Evolutionary conservation across 2,113 vertebrate genomes (phyloP), one percentile per base, ranked within the genome.

Genomic region (Okapia johnstoni): DNA sequence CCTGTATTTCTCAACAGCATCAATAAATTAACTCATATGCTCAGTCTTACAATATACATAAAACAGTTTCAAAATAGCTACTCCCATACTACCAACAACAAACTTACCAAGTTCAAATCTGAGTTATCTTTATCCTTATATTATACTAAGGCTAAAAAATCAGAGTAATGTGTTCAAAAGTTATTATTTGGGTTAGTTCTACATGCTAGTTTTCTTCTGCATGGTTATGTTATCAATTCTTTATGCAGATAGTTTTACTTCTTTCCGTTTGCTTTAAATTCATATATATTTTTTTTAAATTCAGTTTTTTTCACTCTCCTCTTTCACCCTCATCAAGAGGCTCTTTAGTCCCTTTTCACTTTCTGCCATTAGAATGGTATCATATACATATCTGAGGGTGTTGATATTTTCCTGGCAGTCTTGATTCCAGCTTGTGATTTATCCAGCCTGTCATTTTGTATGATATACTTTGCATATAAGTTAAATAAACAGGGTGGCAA

Each of bases 51-150:
- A 55, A 81, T 63, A 61, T 63, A 94, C 6, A 88, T 6, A 95
- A 84, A 92, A 73, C 16, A 92, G 50, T 73, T 88, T 73, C 19
- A 77, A 93, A 96, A 88, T 79, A 52, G 63, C 14, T 80, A 93
- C 3, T 58, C 54, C 30, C 17, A 88, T 93, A 94, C 16, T 60
- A 80, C 26, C 36, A 92, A 26, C 30, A 84, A 79, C 14, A 94
- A 58, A 58, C 2, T 83, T 87, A 84, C 14, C 63, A 58, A 66
- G 6, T 88, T 88, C 8, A 76, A 61, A 84, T 85, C 87, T 93
- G 26, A 87, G 57, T 88, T 88, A 58, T 55, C 91, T 90, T 79
- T 93, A 43, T 57, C 30, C 61, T 95, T 96, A 90, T 48, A 92
- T 83, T 63, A 26, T 40, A 95, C 28, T n/a, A 77, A 66, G 26